Base-by-base conservation (phyloP, 2,888 invertebrate species). In the Chelonus formosanus region DNA sequence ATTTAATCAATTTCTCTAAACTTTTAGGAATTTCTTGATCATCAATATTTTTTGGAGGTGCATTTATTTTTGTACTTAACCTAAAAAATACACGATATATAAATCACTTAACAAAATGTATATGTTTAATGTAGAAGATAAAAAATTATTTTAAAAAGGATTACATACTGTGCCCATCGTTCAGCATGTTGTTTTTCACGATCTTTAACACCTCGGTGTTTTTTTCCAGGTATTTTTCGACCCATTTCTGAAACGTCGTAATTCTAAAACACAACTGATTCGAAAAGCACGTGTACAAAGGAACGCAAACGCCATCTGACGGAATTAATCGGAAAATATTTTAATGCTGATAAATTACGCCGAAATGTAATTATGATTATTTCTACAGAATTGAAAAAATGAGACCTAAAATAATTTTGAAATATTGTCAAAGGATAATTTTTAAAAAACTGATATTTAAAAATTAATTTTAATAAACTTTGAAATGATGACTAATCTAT, bases 171-270 rank as follows among this genome's bases (percentile, higher is more conserved):
- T 74, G 88, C 86, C 57, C 89, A 81, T 70, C 90, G 86, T 74
- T 86, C 86, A 5, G 87, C 89, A 70, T 87, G 87, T 81, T 94
- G 94, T 76, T 90, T 89, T 34, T 90, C 81, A 2, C 93, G 93
- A 85, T 94, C 93, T 78, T 91, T 91, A 2, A 93, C 87, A 32
- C 92, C 92, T 70, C 89, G 88, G 77, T 94, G 94, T 82, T 93
- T 94, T 74, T 91, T 90, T 35, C 91, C 91, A 35, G 93, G 93
- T 78, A 94, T 94, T 88, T 93, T 94, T 56, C 93, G 85, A 55
- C 90, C 90, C 90, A 91, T 91, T 82, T n/a, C 20, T 1, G 20
- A 20, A 20, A 20, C 20, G 20, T 20, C 20, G 20, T 20, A 20
- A 20, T 20, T 20, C 20, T 2, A 20, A 20, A 20, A 20, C 20